phyloP scores from a whole-genome alignment of 2,888 invertebrate genomes.

The Drosophila mercatorum region DNA sequence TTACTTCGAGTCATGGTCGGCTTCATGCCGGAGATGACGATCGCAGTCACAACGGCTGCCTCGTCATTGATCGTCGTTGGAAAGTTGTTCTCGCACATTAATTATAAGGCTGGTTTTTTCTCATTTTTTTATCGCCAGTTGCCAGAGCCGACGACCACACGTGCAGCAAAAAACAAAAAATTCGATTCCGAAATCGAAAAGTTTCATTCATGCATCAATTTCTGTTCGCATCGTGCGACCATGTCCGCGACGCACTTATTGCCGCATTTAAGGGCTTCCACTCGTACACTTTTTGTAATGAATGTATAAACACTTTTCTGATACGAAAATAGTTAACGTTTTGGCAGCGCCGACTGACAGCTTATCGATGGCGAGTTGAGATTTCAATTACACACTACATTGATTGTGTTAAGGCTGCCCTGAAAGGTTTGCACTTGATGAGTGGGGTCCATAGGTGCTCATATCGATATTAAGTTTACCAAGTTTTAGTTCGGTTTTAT shows the following conservation, averaged over 20 bases:
- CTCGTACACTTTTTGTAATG: slow-evolving; percentile 8
- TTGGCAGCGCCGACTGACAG: not conserved
- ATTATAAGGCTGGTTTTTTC: slow-evolving; percentile 44
- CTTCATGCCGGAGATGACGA: slow-evolving; percentile 36
- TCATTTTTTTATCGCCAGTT: slow-evolving; percentile 19
- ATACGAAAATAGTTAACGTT: slow-evolving; percentile 17
- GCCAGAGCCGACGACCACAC: slow-evolving; percentile 34
- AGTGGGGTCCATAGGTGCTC: too few relatives aligned
- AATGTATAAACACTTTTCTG: slow-evolving; percentile 7
- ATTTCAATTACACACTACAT: slow-evolving; percentile 20
- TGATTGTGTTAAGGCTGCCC: not conserved
- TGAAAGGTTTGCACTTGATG: not conserved
- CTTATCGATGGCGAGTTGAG: slow-evolving; percentile 17
- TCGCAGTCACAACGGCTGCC: slow-evolving; percentile 29
- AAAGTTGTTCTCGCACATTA: slow-evolving; percentile 75
- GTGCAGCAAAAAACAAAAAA: slow-evolving; percentile 15
- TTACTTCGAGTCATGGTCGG: slow-evolving; percentile 73
- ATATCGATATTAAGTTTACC: not conserved
- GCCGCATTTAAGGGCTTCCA: slow-evolving; percentile 14
- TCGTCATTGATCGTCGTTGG: slow-evolving; percentile 59
- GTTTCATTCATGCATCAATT: slow-evolving; percentile 43
- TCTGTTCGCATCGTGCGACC: slow-evolving; percentile 16
- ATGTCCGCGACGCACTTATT: slow-evolving; percentile 6
- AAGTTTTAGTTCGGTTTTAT: not conserved
- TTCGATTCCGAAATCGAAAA: slow-evolving; percentile 39